Evolutionary conservation across 64 coral and sea anemone species (phyloP), one percentile per base, ranked within the genome.

Genomic region (Montipora capricornis): DNA sequence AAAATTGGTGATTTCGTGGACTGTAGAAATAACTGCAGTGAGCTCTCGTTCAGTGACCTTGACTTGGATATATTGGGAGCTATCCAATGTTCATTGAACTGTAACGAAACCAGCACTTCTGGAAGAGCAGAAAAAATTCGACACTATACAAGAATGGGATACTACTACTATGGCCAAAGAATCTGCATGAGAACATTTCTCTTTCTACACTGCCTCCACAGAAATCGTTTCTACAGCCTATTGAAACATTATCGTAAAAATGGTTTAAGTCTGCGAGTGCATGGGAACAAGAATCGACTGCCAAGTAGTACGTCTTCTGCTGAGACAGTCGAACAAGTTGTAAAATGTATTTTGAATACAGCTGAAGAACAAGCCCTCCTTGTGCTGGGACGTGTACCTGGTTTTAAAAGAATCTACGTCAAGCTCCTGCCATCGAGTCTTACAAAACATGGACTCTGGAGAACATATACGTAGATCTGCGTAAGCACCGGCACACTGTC

Each of bases 331-430:
- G 58, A 79, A 48, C 73, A 75, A 55, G 91, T 93, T 79, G 20
- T 79, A 16, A 87, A 78, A 68, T 93, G 88, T 26, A 93, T 93
- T 48, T 64, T 48, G 7, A 93, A 93, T 79, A 52, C 51, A 71
- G 83, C 91, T 53, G 91, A 93, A 80, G 82, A 93, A 68, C 91
- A 93, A 50, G 91, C 91, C 7, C 83, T 93, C 44, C 2, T 93
- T 68, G 68, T 88, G 73, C 91, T 83, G n/a, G 83, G 91, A 44
- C 76, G 84, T 16, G 92, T 93, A 49, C 92, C 92, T 44, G 92
- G 92, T 44, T 93, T 93, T 20, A 93, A 93, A 52, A 47, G 77
- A 45, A 88, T 80, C 44, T 50, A 93, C 50, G 84, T 93, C 13
- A 88, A 73, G 46, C 86, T 94, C 6, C 78, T 94, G 51, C 86